Evolutionary conservation across 2,797 vertebrate species (phyloP), one percentile per base, ranked within the genome.

Genomic region (Amblyraja radiata): DNA sequence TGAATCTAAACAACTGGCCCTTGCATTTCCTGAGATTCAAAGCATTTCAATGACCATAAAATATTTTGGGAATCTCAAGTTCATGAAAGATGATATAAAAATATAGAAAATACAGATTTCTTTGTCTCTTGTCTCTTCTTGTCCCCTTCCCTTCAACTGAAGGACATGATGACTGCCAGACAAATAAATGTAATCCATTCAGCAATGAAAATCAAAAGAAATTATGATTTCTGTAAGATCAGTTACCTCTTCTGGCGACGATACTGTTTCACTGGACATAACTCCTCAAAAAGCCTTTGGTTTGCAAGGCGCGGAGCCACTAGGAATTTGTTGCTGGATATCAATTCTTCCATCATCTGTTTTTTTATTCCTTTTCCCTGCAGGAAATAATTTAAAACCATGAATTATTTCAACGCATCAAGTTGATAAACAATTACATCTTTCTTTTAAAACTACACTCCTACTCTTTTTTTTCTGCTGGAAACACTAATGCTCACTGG

Each of bases 281-380:
- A 96, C 94, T 99, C 98, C 77, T 99, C 97, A 81, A 99, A 99
- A 83, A 99, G 94, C 96, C 96, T 98, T 96, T 99, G 99, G 95
- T 95, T 99, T 94, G 98, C 98, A 94, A 99, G 97, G 28, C 99
- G 97, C 21, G 99, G 96, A 0, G 96, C 98, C 1, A 98, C 95
- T 0, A 99, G 97, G 93, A 99, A 99, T 94, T 98, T 99, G 95
- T 99, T 99, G 95, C 98, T 98, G 73, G 97, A 96, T 94, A 99
- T 96, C 95, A 99, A 99, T 95, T 99, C 98, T 0, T 99, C 98
- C 0, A 99, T 97, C 63, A 98, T 97, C 94, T 98, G 97, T 94
- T 98, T 99, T 94, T 98, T 99, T 97, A 99, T 97, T 28, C 97
- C 97, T 95, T 98, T 98, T 63, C 97, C 97, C 99, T 99, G 95